These are phyloP conservation scores for Notocelia uddmanniana DNA, from an alignment of 2,888 invertebrate species.

Conservation along the genomic window DNA sequence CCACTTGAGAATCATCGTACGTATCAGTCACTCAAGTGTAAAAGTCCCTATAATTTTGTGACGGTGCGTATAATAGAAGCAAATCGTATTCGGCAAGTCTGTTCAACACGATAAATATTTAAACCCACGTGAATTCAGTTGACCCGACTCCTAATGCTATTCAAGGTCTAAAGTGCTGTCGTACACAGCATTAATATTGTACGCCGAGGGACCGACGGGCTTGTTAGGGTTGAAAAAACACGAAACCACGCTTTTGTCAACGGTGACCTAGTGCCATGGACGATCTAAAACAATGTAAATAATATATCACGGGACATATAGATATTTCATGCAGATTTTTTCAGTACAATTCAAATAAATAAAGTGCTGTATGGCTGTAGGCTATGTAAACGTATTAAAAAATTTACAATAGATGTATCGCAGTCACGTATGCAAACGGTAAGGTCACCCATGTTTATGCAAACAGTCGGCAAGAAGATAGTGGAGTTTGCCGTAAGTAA, in stretches of 20 bases:
- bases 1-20: not conserved
- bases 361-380: too few species aligned
- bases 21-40: not conserved
- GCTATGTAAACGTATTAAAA: slow-evolving; percentile 52
- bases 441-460: slow-evolving; percentile 76
- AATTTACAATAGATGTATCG: slow-evolving; percentile 54
- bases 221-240: slow-evolving; percentile 44
- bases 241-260: slow-evolving; percentile 36
- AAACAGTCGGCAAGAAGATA: slow-evolving; percentile 75
- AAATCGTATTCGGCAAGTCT: slow-evolving; percentile 48
- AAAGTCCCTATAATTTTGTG: not conserved
- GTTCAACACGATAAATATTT: slow-evolving; percentile 63
- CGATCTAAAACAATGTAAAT: slow-evolving; percentile 20
- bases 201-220: slow-evolving; percentile 39
- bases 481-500: slow-evolving; percentile 74
- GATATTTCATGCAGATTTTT: not conserved
- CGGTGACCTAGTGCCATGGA: slow-evolving; percentile 27
- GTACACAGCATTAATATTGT: slow-evolving; percentile 52
- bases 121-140: slow-evolving; percentile 66
- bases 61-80: slow-evolving; percentile 28
- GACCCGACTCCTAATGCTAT: slow-evolving; percentile 62
- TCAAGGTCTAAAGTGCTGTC: slow-evolving; percentile 55
- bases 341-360: not conserved
- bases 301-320: slow-evolving; percentile 1
- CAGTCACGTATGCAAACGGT: slow-evolving; percentile 70